Conservation (phyloP, 1,140 invertebrate species). For the Coenobita brevimanus region DNA sequence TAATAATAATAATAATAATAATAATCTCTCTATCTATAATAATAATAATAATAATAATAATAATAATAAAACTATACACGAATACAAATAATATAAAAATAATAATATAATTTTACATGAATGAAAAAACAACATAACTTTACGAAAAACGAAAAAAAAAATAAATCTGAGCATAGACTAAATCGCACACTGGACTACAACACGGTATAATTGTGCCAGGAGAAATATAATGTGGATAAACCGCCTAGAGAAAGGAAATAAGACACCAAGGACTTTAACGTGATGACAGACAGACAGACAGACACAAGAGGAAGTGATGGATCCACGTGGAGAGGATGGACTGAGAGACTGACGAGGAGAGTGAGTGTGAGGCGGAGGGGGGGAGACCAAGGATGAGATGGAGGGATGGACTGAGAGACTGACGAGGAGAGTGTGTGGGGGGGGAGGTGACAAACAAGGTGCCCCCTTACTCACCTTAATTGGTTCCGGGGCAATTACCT, state of each 20-base stretch:
- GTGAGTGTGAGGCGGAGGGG: neutral
- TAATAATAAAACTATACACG: neutral
- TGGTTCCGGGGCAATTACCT: too few species aligned
- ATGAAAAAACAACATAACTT: neutral
- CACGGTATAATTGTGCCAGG: too few species aligned
- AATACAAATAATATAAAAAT: neutral
- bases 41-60: too few species aligned
- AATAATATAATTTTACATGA: neutral
- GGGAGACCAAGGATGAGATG: too few species aligned
- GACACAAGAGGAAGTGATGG: neutral
- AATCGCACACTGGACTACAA: too few species aligned
- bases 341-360: neutral
- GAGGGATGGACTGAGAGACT: too few species aligned
- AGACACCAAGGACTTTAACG: neutral
- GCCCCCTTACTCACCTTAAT: too few species aligned
- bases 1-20: neutral
- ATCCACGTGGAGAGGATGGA: neutral
- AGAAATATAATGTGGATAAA: too few species aligned
- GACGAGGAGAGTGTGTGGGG: neutral
- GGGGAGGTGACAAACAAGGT: neutral
- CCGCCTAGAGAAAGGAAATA: too few species aligned
- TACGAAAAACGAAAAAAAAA: neutral
- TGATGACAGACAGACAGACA: neutral
- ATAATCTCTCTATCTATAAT: too few species aligned
- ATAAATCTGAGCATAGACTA: neutral